Percentiles rank a stretch among this genome's conserved stretches.
These are phyloP conservation scores for Heteronetta atricapilla DNA, from an alignment of 2,113 vertebrate genomes.

Conservation along the genomic window DNA sequence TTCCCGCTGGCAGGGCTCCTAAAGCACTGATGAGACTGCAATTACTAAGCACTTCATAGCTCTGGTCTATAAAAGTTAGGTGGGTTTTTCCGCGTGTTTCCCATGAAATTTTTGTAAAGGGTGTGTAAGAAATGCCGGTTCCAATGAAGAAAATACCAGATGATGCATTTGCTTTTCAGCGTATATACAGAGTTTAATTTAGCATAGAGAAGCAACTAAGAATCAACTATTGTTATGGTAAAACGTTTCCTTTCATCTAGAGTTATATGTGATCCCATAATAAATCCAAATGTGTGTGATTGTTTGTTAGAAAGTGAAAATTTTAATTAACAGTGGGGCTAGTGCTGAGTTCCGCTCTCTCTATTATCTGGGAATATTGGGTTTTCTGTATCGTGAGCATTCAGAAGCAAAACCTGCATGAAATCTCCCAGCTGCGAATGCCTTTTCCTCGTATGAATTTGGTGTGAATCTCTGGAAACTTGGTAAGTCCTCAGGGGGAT, in stretches of 20 bases:
- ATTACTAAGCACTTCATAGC: not conserved
- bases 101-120: slow-evolving; percentile 50
- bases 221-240: slow-evolving; percentile 24
- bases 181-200: slow-evolving; percentile 7
- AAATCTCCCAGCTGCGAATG: slow-evolving; percentile 25
- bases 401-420: slow-evolving; percentile 28
- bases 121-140: slow-evolving; percentile 37
- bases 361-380: not conserved
- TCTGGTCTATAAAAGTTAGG: not conserved
- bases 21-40: not conserved
- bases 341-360: not conserved
- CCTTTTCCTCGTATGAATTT: slow-evolving; percentile 10
- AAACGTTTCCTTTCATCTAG: slow-evolving; percentile 34
- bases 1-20: not conserved
- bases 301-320: slow-evolving; percentile 25
- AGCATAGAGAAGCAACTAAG: slow-evolving; percentile 16
- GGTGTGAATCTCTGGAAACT: slow-evolving; percentile 48
- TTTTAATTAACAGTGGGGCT: slow-evolving; percentile 17
- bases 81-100: slow-evolving; percentile 26
- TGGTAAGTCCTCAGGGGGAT: slow-evolving; percentile 18
- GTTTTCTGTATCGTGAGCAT: not conserved
- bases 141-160: slow-evolving; percentile 31
- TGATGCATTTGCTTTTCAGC: slow-evolving; percentile 19
- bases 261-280: slow-evolving; percentile 18
- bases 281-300: slow-evolving; percentile 4